phyloP scores from a whole-genome alignment of 2,888 invertebrate genomes.

The Melitaea athalia region DNA sequence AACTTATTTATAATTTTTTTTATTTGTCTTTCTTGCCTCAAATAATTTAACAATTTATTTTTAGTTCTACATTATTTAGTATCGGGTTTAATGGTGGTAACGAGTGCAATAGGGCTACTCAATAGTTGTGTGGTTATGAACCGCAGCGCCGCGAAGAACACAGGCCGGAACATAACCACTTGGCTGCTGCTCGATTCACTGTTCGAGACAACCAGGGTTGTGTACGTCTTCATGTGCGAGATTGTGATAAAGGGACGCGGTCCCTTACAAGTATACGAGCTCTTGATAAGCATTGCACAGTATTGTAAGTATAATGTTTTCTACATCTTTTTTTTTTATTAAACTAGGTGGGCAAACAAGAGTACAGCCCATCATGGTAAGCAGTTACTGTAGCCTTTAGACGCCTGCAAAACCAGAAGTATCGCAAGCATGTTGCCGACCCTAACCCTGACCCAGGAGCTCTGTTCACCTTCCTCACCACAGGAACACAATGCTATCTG shows the following conservation, averaged over 20 bases:
- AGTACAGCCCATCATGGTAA: no score
- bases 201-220: constrained; percentile 70
- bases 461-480: no score
- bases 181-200: constrained; percentile 73
- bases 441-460: no score
- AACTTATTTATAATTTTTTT: no score
- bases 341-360: background rate
- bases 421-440: no score
- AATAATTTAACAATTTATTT: constrained; percentile 25
- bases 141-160: constrained; percentile 54
- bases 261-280: constrained; percentile 62
- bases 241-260: constrained; percentile 65
- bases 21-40: background rate
- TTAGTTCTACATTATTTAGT: constrained; percentile 71
- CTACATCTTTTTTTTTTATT: background rate
- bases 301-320: constrained; percentile 57
- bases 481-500: no score
- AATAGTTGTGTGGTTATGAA: constrained; percentile 69
- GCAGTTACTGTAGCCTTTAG: no score
- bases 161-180: constrained; percentile 62
- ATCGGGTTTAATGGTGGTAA: constrained; percentile 61
- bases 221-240: constrained; percentile 70
- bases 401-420: no score
- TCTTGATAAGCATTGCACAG: constrained; percentile 66
- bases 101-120: constrained; percentile 67